Percentiles rank a stretch among this genome's conserved stretches.
Conservation (phyloP, 1,140 invertebrate species). For the Planococcus citri region DNA sequence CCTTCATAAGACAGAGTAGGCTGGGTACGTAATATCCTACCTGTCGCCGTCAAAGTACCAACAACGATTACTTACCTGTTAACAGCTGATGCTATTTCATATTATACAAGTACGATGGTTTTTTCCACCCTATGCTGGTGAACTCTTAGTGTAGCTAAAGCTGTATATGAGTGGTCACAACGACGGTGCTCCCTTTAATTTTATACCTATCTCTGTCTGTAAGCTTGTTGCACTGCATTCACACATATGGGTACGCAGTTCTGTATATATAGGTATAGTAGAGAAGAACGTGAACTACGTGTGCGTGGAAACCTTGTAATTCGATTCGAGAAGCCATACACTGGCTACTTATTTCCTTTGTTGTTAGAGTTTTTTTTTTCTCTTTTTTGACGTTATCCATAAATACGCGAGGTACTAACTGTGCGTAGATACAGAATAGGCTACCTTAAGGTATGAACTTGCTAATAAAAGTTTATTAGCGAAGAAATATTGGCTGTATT, state of each 20-base stretch:
- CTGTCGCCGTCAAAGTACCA: not conserved
- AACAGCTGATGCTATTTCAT: constrained; percentile 10
- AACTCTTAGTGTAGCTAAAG: not conserved
- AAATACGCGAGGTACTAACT: no score
- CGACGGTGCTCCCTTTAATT: not conserved
- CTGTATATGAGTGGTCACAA: no score
- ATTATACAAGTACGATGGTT: not conserved
- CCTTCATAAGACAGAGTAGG: no score
- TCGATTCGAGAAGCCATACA: constrained; percentile 14
- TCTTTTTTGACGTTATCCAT: no score
- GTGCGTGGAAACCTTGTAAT: constrained; percentile 4
- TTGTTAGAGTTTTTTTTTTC: no score
- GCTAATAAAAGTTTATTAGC: no score
- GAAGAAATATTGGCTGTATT: no score
- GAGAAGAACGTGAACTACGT: no score
- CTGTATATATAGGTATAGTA: no score
- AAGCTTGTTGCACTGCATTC: not conserved
- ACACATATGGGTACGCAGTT: not conserved
- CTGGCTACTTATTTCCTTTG: constrained; percentile 13
- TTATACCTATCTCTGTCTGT: not conserved
- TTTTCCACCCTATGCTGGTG: not conserved
- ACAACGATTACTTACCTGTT: constrained; percentile 1
- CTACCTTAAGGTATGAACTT: no score
- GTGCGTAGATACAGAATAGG: no score
- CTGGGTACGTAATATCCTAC: no score